Percentiles rank a stretch among this genome's conserved stretches.
Conservation (phyloP, 2,888 invertebrate genomes). For the Cylloceria caligata region DNA sequence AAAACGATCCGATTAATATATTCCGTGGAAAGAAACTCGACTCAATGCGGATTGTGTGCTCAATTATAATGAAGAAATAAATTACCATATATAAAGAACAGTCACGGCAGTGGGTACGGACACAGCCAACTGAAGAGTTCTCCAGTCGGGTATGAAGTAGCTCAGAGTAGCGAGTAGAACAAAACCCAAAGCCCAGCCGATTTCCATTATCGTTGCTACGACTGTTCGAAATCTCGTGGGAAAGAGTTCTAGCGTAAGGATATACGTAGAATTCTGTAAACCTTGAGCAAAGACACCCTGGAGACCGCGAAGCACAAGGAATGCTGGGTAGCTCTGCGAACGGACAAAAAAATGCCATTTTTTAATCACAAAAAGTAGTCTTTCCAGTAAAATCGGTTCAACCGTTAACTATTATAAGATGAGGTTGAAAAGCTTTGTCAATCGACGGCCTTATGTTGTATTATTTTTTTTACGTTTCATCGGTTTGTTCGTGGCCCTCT, state of each 20-base stretch:
- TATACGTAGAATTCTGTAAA: conserved; percentile 85
- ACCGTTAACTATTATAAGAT: too few relatives aligned
- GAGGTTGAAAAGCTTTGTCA: too few relatives aligned
- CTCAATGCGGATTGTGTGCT: not conserved
- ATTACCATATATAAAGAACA: conserved; percentile 83
- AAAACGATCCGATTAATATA: not conserved
- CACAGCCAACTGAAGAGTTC: conserved; percentile 85
- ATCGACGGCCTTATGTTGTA: too few relatives aligned
- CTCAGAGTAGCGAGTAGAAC: conserved; percentile 84
- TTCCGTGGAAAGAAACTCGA: not conserved
- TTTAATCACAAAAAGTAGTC: too few relatives aligned
- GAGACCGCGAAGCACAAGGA: conserved; percentile 82
- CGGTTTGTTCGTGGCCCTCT: too few relatives aligned
- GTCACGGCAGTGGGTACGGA: conserved; percentile 85
- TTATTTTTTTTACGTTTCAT: too few relatives aligned
- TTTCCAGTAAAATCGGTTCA: too few relatives aligned
- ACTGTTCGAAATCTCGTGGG: conserved; percentile 84
- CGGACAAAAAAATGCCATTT: conserved; percentile 73
- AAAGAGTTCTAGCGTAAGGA: conserved; percentile 85
- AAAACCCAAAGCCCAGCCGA: conserved; percentile 85
- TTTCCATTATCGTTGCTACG: conserved; percentile 84
- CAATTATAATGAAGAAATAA: not conserved
- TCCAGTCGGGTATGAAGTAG: conserved; percentile 85
- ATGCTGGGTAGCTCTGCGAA: conserved; percentile 80
- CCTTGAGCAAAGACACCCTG: conserved; percentile 85